Evolutionary conservation across 2,888 invertebrate genomes (phyloP).

Genomic region (Tetranychus piercei): DNA sequence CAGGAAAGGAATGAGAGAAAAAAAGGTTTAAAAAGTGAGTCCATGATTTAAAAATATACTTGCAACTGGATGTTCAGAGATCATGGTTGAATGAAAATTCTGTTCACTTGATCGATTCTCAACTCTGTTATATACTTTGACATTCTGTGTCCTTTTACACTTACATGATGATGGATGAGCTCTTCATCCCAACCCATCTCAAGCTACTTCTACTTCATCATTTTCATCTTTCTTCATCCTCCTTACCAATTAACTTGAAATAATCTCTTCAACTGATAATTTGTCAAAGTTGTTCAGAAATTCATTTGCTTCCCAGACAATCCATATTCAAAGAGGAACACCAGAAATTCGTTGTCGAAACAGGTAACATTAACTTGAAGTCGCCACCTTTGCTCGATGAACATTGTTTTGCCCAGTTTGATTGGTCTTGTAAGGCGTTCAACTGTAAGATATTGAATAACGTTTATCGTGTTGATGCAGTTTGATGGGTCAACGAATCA

Average conservation of each 20-base stretch:
- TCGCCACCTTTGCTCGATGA: not conserved
- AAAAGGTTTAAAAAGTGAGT: not conserved
- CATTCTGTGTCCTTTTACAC: constrained; percentile 1
- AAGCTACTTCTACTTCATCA: not conserved
- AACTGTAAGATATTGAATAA: not conserved
- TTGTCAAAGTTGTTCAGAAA: not conserved
- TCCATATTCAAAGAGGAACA: not conserved
- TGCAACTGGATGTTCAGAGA: not conserved
- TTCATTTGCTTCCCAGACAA: not conserved
- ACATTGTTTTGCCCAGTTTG: not conserved
- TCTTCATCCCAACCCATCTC: not conserved
- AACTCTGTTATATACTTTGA: not conserved
- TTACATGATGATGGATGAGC: not conserved
- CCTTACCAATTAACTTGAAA: not conserved
- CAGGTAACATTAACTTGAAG: too few relatives aligned
- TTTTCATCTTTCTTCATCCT: not conserved
- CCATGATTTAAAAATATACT: not conserved
- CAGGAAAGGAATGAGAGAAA: not conserved
- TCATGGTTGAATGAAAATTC: not conserved
- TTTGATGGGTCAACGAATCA: not conserved
- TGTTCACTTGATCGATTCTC: not conserved
- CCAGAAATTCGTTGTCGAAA: too few relatives aligned
- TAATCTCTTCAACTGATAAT: not conserved
- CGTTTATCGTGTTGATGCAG: not conserved
- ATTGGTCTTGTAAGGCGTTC: not conserved